Conservation (phyloP, 2,797 vertebrate species). For the Smutsia gigantea region DNA sequence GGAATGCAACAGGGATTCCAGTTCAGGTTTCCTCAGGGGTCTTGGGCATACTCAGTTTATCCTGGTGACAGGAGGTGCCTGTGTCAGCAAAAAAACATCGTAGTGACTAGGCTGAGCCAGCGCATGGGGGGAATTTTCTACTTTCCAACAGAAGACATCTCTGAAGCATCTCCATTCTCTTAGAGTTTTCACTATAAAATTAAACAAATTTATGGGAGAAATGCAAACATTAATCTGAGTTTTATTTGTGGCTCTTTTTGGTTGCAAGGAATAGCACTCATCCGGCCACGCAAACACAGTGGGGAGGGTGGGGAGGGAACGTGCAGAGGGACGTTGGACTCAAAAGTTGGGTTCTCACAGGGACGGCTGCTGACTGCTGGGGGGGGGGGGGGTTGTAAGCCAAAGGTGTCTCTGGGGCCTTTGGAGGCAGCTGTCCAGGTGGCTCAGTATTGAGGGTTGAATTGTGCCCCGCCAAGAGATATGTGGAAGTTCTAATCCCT, state of each 20-base stretch:
- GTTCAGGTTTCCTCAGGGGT: not conserved
- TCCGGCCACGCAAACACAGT: not conserved
- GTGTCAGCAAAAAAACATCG: not conserved
- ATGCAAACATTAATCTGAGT: conserved; percentile 33
- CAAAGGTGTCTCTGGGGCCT: not conserved
- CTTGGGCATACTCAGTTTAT: conserved; percentile 5
- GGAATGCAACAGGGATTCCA: not conserved
- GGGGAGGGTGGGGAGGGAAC: not conserved
- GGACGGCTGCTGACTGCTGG: fast-evolving
- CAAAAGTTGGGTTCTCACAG: not conserved
- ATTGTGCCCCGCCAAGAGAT: not conserved
- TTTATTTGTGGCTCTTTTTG: conserved; percentile 41
- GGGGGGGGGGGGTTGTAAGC: not conserved
- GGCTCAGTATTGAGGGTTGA: not conserved
- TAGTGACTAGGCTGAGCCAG: not conserved
- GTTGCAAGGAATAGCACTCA: not conserved
- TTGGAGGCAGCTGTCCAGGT: not conserved
- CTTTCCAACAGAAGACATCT: conserved; percentile 44
- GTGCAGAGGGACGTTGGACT: fast-evolving
- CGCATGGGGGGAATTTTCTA: not conserved
- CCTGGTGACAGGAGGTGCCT: conserved; percentile 23
- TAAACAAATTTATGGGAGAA: conserved; percentile 41
- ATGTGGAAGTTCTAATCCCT: not conserved
- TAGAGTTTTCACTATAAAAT: conserved; percentile 50
- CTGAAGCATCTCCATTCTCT: not conserved